Evolutionary conservation across 2,888 invertebrate species (phyloP).

Genomic region (Cinara cedri): DNA sequence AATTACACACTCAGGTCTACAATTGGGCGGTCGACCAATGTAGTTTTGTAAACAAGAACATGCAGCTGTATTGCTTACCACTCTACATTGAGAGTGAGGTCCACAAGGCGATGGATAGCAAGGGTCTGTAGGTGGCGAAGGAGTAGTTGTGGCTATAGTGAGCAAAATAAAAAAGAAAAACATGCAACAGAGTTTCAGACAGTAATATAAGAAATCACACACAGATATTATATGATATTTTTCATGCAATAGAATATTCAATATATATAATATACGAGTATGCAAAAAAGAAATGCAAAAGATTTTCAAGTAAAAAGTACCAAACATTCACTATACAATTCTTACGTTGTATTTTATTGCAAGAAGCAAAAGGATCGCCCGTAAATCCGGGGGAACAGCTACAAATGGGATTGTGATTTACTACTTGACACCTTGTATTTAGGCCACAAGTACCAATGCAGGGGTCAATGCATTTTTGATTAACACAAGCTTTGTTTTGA

Average conservation of each 20-base stretch:
- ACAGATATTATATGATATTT: conserved; percentile 29
- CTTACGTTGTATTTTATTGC: conserved; percentile 63
- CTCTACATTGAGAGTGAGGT: conserved; percentile 74
- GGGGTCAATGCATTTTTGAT: conserved; percentile 72
- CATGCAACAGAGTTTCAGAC: conserved; percentile 57
- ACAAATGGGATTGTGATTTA: conserved; percentile 74
- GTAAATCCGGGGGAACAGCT: conserved; percentile 70
- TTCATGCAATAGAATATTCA: conserved; percentile 56
- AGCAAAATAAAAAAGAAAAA: conserved; percentile 58
- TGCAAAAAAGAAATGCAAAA: conserved; percentile 53
- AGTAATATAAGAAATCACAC: conserved; percentile 45
- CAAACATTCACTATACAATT: conserved; percentile 57
- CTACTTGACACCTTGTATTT: conserved; percentile 72
- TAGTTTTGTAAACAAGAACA: conserved; percentile 76
- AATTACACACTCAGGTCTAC: conserved; percentile 73
- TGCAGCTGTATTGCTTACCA: conserved; percentile 70
- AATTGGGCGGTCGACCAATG: conserved; percentile 76
- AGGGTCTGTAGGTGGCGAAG: conserved; percentile 61
- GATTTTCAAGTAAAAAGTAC: conserved; percentile 53
- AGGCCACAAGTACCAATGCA: conserved; percentile 72
- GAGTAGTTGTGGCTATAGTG: conserved; percentile 56
- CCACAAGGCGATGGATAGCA: conserved; percentile 81
- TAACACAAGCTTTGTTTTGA: conserved; percentile 69
- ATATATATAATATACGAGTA: conserved; percentile 23
- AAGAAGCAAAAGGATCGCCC: conserved; percentile 71